phyloP scores from a whole-genome alignment of 2,888 invertebrate species.

The Antheraea yamamai region DNA sequence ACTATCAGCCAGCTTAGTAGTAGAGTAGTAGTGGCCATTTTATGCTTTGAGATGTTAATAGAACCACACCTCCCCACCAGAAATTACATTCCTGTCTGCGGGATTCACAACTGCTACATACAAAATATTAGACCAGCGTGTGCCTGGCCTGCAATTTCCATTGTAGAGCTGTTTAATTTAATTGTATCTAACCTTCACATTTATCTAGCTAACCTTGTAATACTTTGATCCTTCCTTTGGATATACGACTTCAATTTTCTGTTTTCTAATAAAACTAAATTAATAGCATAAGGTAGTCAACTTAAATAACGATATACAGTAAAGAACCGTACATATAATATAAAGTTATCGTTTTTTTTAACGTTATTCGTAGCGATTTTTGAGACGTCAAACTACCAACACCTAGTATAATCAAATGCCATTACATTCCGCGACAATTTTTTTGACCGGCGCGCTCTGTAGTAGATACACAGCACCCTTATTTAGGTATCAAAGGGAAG shows the following conservation, averaged over 20 bases:
- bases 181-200: neutral
- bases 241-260: too few species aligned
- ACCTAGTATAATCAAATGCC: neutral
- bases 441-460: too few species aligned
- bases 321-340: too few species aligned
- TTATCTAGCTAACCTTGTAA: neutral
- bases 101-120: neutral
- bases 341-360: neutral
- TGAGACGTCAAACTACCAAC: neutral
- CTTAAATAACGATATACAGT: too few species aligned
- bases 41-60: neutral
- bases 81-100: neutral
- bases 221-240: neutral
- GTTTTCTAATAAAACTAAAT: too few species aligned
- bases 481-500: too few species aligned
- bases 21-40: neutral
- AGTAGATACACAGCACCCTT: too few species aligned
- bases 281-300: too few species aligned
- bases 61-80: neutral
- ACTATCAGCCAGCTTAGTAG: neutral
- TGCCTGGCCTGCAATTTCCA: neutral
- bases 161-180: neutral
- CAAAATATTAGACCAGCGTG: neutral
- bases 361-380: neutral
- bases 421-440: too few species aligned